These are phyloP conservation scores for Zoanthus gigantus DNA, from an alignment of 92 coral and sea anemone genomes.

Conservation along the genomic window DNA sequence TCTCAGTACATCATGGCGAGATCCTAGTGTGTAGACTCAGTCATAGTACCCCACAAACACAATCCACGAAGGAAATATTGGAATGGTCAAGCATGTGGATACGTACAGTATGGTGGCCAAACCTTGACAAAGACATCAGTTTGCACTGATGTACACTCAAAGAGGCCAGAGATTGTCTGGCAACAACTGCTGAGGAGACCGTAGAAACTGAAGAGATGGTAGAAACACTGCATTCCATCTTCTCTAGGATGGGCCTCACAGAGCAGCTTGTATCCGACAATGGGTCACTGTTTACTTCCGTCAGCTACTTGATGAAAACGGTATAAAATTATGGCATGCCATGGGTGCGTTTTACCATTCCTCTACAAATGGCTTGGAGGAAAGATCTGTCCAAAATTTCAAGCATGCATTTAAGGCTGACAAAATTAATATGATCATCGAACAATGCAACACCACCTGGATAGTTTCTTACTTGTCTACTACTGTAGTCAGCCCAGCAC, in stretches of 20 bases:
- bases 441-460: conserved; percentile 41
- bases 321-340: conserved; percentile 27
- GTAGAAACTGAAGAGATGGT: neutral
- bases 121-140: neutral
- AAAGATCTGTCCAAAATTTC: conserved; percentile 54
- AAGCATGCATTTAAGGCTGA: conserved; percentile 26
- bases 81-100: neutral
- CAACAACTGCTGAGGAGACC: conserved; percentile 20
- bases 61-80: neutral
- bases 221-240: conserved; percentile 1
- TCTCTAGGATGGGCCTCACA: conserved; percentile 32
- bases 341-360: neutral
- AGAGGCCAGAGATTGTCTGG: neutral
- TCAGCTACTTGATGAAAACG: neutral
- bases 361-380: conserved; percentile 30
- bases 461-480: neutral
- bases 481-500: too few species aligned
- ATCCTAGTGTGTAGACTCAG: conserved; percentile 13
- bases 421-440: neutral
- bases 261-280: too few species aligned
- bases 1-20: neutral
- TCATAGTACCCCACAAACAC: conserved; percentile 44
- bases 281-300: too few species aligned
- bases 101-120: neutral
- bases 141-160: neutral